phyloP scores from a whole-genome alignment of 2,888 invertebrate species.

The Dolomedes plantarius region DNA sequence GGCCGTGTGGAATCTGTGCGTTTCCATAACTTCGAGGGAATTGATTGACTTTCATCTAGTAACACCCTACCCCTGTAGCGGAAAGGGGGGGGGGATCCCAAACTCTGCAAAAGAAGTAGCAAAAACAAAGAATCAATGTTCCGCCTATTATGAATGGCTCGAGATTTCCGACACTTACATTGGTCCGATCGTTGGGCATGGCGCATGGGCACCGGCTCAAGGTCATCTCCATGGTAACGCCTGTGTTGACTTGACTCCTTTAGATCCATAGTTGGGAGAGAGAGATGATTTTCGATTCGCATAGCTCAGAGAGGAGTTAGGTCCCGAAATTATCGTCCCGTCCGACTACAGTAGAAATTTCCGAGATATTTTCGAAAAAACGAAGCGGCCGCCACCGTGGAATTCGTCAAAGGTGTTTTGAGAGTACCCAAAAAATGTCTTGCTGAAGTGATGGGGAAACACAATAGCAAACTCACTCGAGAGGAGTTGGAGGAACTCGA shows the following conservation, averaged over 20 bases:
- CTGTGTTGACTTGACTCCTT: conserved; percentile 41
- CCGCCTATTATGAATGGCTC: conserved; percentile 19
- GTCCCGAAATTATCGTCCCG: neutral
- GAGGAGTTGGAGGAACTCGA: conserved; percentile 64
- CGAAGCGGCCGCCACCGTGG: conserved; percentile 29
- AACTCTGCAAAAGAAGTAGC: neutral
- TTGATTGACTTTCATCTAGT: conserved; percentile 10
- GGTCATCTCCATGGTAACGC: conserved; percentile 50
- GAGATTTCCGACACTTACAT: conserved; percentile 30
- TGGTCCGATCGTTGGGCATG: conserved; percentile 17
- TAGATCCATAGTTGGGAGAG: neutral
- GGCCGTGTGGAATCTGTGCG: neutral
- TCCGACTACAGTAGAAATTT: neutral
- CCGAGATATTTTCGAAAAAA: too few relatives aligned
- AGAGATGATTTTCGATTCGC: conserved; percentile 24
- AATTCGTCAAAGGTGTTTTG: conserved; percentile 57
- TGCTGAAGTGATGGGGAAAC: conserved; percentile 63
- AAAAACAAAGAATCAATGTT: conserved; percentile 24
- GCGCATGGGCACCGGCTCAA: conserved; percentile 46
- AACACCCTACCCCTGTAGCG: neutral
- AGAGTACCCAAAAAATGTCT: conserved; percentile 56
- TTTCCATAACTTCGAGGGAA: neutral
- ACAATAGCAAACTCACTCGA: conserved; percentile 63
- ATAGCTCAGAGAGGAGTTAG: neutral
- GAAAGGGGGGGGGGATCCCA: too few relatives aligned